Evolutionary conservation across 1,140 invertebrate genomes (phyloP).

Genomic region (Zaprionus gabonicus): DNA sequence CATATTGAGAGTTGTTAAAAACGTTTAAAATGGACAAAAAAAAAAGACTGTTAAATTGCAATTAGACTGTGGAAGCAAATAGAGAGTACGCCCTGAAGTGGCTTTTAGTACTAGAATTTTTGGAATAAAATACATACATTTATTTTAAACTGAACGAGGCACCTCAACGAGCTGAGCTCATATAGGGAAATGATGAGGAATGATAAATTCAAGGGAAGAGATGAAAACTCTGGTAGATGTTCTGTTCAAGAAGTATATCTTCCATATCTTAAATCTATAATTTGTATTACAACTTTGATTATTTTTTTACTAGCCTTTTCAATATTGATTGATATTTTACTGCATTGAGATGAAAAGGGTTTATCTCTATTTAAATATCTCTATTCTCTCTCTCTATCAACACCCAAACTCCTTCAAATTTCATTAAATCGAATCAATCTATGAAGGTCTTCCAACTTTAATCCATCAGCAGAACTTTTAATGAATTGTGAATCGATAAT

Average conservation of each 20-base stretch:
- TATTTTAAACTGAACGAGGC: neutral
- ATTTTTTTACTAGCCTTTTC: no score
- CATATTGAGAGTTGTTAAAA: conserved; percentile 25
- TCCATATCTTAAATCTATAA: no score
- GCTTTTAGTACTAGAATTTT: conserved; percentile 4
- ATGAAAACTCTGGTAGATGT: neutral
- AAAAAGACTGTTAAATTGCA: conserved; percentile 47
- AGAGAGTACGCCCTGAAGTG: neutral
- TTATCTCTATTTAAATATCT: no score
- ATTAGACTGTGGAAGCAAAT: conserved; percentile 32
- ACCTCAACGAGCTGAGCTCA: conserved; percentile 4
- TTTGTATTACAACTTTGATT: no score
- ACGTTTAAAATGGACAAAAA: conserved; percentile 19
- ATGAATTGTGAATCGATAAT: neutral
- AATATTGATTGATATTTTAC: no score
- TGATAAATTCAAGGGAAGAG: neutral
- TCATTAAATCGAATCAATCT: neutral
- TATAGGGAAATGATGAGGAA: conserved; percentile 2
- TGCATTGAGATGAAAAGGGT: no score
- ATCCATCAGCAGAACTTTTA: neutral
- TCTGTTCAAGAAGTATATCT: no score
- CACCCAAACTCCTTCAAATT: neutral
- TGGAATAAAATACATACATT: conserved; percentile 14
- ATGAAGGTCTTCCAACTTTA: neutral
- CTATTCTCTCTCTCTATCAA: no score